These are phyloP conservation scores for Papilio glaucus DNA, from an alignment of 1,140 invertebrate genomes.

Conservation along the genomic window DNA sequence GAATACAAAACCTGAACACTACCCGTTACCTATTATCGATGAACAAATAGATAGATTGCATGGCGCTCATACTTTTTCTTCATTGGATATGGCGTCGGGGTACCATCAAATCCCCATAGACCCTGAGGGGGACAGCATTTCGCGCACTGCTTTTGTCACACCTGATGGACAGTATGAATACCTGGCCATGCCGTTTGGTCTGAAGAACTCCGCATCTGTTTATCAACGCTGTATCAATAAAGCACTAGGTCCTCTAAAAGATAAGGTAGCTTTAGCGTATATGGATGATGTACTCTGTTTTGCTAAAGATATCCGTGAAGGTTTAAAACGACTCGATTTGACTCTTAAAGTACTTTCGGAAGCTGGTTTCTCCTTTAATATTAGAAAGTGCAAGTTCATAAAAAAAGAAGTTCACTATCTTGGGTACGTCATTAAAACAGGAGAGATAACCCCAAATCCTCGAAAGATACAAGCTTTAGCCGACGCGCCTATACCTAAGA, in stretches of 20 bases:
- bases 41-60: conserved; percentile 51
- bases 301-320: neutral
- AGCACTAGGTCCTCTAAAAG: no score
- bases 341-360: conserved; percentile 16
- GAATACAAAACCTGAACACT: conserved; percentile 57
- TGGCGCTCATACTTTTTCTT: no score
- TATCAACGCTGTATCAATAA: no score
- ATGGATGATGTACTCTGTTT: conserved; percentile 35
- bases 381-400: conserved; percentile 35
- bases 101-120: conserved; percentile 74
- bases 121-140: neutral
- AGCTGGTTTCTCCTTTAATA: conserved; percentile 29
- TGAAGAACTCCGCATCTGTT: no score
- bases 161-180: neutral
- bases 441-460: conserved; percentile 35
- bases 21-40: conserved; percentile 62
- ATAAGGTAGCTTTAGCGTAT: neutral
- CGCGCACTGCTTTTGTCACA: neutral
- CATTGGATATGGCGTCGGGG: conserved; percentile 79
- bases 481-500: conserved; percentile 12
- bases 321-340: neutral
- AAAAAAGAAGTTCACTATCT: conserved; percentile 27
- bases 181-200: neutral
- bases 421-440: conserved; percentile 9
- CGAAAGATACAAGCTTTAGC: conserved; percentile 32